Evolutionary conservation across 2,113 vertebrate genomes (phyloP).

Genomic region (Axis porcinus): DNA sequence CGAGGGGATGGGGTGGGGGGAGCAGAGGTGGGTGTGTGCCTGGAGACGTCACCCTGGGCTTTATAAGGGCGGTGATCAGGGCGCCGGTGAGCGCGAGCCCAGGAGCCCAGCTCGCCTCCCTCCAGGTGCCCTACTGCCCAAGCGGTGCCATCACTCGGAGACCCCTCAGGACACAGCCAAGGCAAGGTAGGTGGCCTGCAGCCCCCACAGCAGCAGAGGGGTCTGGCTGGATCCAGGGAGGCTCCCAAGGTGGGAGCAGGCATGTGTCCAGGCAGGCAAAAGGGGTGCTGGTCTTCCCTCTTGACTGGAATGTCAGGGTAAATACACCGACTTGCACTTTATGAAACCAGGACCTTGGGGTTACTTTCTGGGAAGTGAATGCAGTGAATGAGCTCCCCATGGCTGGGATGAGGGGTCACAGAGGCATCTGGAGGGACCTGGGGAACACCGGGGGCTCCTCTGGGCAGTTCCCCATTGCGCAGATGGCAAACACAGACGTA

Average conservation of each 20-base stretch:
- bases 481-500: not conserved
- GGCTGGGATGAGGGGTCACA: not conserved
- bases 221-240: not conserved
- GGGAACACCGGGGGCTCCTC: not conserved
- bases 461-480: not conserved
- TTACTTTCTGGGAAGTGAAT: not conserved
- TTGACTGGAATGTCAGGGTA: fast-evolving
- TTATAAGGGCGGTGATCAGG: not conserved
- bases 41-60: constrained; percentile 23
- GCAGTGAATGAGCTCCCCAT: not conserved
- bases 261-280: not conserved
- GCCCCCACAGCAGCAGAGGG: not conserved
- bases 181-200: constrained; percentile 33
- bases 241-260: not conserved
- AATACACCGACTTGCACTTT: not conserved
- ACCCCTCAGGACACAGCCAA: not conserved
- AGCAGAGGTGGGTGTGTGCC: not conserved
- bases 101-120: not conserved
- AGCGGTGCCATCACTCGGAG: not conserved
- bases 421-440: not conserved
- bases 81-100: not conserved
- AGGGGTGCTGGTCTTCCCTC: not conserved
- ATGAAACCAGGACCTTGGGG: not conserved
- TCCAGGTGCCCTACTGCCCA: fast-evolving
- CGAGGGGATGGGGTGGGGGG: not conserved